Conservation (phyloP, 2,888 invertebrate species). For the Druceiella hillmani region DNA sequence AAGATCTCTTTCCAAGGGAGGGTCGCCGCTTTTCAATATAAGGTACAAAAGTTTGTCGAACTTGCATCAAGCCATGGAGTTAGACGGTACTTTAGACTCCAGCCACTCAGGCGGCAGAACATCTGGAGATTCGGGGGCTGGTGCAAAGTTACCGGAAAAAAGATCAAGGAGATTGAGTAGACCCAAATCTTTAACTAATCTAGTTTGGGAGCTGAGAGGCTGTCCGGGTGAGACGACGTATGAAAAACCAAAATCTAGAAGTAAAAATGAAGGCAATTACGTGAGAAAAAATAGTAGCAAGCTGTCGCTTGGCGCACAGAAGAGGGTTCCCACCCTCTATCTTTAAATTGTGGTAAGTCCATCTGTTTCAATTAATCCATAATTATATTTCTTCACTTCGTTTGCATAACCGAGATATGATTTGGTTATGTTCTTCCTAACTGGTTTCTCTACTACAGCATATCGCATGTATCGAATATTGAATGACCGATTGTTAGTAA, state of each 20-base stretch:
- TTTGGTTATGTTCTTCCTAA: no score
- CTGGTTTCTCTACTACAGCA: no score
- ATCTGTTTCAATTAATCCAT: no score
- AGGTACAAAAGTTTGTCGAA: slow-evolving; percentile 65
- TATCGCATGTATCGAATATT: no score
- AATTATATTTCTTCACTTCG: no score
- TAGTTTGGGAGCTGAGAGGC: slow-evolving; percentile 72
- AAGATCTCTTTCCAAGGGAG: slow-evolving; percentile 56
- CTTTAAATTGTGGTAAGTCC: slow-evolving; percentile 46
- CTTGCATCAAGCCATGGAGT: slow-evolving; percentile 67
- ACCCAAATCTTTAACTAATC: slow-evolving; percentile 80
- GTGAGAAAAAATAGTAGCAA: slow-evolving; percentile 48
- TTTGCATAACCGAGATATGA: no score
- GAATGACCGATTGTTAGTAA: no score
- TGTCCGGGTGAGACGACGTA: slow-evolving; percentile 38
- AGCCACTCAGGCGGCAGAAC: slow-evolving; percentile 84
- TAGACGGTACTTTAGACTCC: slow-evolving; percentile 82
- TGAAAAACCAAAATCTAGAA: slow-evolving; percentile 47
- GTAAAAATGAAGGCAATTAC: slow-evolving; percentile 45
- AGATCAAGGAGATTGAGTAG: slow-evolving; percentile 74
- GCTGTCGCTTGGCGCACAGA: slow-evolving; percentile 48
- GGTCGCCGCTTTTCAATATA: slow-evolving; percentile 73
- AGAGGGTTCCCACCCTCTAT: slow-evolving; percentile 53
- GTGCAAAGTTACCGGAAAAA: slow-evolving; percentile 77
- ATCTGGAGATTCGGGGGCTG: slow-evolving; percentile 76